Conservation (phyloP, 2,888 invertebrate genomes). For the Lissonota sp. region DNA sequence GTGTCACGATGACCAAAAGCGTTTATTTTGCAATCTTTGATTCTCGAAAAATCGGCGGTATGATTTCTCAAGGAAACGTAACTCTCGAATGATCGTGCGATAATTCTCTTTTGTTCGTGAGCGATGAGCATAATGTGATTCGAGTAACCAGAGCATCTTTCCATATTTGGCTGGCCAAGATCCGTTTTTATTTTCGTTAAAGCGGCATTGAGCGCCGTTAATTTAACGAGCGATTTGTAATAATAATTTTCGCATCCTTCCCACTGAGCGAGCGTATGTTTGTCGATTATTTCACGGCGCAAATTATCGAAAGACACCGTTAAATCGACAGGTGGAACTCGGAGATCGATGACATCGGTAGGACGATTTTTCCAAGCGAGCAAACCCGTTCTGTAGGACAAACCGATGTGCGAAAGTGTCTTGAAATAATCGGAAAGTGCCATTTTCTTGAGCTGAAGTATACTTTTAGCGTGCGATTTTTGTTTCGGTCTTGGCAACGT, state of each 20-base stretch:
- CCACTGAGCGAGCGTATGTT: slow-evolving; percentile 87
- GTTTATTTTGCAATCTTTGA: slow-evolving; percentile 79
- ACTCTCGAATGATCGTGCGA: slow-evolving; percentile 85
- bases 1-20: slow-evolving; percentile 81
- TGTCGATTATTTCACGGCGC: slow-evolving; percentile 83
- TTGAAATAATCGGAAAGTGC: slow-evolving; percentile 95
- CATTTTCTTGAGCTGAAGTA: slow-evolving; percentile 93
- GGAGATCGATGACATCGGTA: slow-evolving; percentile 86
- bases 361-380: slow-evolving; percentile 77
- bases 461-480: slow-evolving; percentile 91
- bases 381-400: slow-evolving; percentile 93
- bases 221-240: slow-evolving; percentile 89
- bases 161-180: slow-evolving; percentile 91
- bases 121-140: slow-evolving; percentile 90
- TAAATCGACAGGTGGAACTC: slow-evolving; percentile 90
- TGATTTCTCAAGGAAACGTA: slow-evolving; percentile 72
- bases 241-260: slow-evolving; percentile 91
- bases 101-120: slow-evolving; percentile 87
- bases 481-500: slow-evolving; percentile 89
- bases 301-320: slow-evolving; percentile 86
- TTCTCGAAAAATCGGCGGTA: slow-evolving; percentile 72
- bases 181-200: slow-evolving; percentile 88
- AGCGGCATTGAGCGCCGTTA: slow-evolving; percentile 87
- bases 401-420: slow-evolving; percentile 89
- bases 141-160: slow-evolving; percentile 94